Evolutionary conservation across 1,140 invertebrate species (phyloP).

Genomic region (Halotydeus destructor): DNA sequence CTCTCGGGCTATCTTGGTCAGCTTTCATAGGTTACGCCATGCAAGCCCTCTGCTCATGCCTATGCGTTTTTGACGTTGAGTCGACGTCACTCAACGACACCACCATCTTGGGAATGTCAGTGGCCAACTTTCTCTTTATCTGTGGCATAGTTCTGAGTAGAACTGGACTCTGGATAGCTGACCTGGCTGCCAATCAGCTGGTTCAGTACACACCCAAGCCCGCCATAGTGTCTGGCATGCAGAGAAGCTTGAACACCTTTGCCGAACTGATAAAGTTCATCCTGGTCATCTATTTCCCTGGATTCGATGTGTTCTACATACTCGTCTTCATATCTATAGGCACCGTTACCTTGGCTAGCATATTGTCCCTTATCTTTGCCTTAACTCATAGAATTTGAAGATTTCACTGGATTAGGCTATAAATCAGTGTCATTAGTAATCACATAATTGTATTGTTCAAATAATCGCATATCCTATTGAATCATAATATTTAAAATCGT

Average conservation of each 20-base stretch:
- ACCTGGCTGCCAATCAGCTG: slow-evolving; percentile 36
- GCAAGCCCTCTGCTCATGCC: neutral
- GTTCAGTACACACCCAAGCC: slow-evolving; percentile 24
- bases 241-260: neutral
- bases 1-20: neutral
- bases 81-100: neutral
- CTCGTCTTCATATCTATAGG: neutral
- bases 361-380: neutral
- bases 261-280: neutral
- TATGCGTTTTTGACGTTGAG: neutral
- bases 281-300: neutral
- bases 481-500: no score
- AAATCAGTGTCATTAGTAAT: no score
- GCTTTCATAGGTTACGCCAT: neutral
- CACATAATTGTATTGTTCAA: no score
- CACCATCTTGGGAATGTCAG: neutral
- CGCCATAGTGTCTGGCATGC: neutral
- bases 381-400: no score
- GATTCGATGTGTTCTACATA: neutral
- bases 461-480: no score
- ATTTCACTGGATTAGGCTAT: no score
- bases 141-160: slow-evolving; percentile 7
- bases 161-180: slow-evolving; percentile 32
- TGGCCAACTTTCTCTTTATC: neutral
- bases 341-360: neutral